Evolutionary conservation across 2,888 invertebrate genomes (phyloP).

Genomic region (Leptinotarsa rubiginosa): DNA sequence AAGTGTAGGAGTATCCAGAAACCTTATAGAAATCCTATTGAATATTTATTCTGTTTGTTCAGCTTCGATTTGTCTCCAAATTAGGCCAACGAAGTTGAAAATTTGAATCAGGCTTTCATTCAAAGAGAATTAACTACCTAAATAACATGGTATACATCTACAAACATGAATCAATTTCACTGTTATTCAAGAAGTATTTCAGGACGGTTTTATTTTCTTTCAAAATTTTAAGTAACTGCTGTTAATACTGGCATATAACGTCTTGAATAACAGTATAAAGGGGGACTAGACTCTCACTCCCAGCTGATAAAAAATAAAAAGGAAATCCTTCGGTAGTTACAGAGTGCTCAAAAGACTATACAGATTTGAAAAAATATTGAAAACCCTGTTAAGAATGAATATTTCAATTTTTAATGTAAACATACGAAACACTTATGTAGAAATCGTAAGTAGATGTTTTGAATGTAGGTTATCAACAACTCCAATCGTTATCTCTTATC

Average conservation of each 20-base stretch:
- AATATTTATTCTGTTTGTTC: constrained; percentile 27
- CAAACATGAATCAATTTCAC: constrained; percentile 58
- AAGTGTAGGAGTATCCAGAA: not conserved
- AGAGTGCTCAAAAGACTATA: not conserved
- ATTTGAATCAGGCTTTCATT: constrained; percentile 34
- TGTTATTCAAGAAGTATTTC: constrained; percentile 58
- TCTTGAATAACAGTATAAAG: constrained; percentile 61
- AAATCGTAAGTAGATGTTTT: not conserved
- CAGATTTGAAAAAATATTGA: too few relatives aligned
- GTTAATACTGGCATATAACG: constrained; percentile 64
- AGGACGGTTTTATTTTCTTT: constrained; percentile 62
- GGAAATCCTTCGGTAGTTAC: constrained; percentile 12
- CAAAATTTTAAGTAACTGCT: constrained; percentile 56
- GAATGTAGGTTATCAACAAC: not conserved
- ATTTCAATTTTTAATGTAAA: too few relatives aligned
- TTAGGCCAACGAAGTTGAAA: constrained; percentile 38
- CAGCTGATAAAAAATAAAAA: constrained; percentile 48
- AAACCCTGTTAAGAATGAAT: too few relatives aligned
- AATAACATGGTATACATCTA: constrained; percentile 61
- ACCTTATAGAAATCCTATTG: not conserved
- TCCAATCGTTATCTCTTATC: not conserved
- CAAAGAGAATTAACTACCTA: constrained; percentile 49
- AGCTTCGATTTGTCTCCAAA: constrained; percentile 8
- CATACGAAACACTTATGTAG: too few relatives aligned
- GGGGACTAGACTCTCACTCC: constrained; percentile 64